Base-by-base conservation (phyloP, 2,113 vertebrate genomes). In the Percopsis transmontana region DNA sequence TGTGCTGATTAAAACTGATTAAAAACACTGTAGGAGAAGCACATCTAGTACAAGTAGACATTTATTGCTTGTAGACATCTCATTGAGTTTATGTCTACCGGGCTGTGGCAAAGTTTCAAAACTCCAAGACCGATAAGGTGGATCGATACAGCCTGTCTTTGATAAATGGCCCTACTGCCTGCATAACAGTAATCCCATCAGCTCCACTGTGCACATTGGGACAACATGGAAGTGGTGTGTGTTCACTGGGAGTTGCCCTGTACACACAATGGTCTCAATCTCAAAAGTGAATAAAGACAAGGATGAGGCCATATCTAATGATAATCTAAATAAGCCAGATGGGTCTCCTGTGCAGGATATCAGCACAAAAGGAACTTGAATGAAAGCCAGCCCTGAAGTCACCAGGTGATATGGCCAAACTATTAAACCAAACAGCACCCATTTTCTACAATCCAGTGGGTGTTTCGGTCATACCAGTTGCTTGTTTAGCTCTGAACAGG, bases 141-240 rank as follows among this genome's bases (percentile, higher is more conserved):
- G 83, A 91, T 91, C 86, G 10, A 90, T 92, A 62, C 63, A 51
- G 76, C 79, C 79, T 79, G 86, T 88, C 84, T 87, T 84, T 90
- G 86, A 92, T 90, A 84, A 90, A 89, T 89, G 85, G 84, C 75
- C 87, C 87, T 85, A 86, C 83, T 80, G 79, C 80, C 85, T 83
- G 84, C 89, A 87, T 75, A 84, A 90, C 87, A 85, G 76, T 83
- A 85, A 89, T 84, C 83, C 87, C 80, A 88, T 87, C 81, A 68
- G 78, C 85, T 82, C 75, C 69, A 77, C 48, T 74, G 76, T 33
- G 33, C 76, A 75, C 78, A 83, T 80, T 80, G 84, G 63, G 72
- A 79, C 72, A 70, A 79, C 76, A 74, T 70, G 70, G 72, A 75
- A 60, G 79, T 70, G 2, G 44, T 33, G 45, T 48, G 45, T 44